Conservation (phyloP, 2,797 vertebrate species). For the Cuculus canorus region DNA sequence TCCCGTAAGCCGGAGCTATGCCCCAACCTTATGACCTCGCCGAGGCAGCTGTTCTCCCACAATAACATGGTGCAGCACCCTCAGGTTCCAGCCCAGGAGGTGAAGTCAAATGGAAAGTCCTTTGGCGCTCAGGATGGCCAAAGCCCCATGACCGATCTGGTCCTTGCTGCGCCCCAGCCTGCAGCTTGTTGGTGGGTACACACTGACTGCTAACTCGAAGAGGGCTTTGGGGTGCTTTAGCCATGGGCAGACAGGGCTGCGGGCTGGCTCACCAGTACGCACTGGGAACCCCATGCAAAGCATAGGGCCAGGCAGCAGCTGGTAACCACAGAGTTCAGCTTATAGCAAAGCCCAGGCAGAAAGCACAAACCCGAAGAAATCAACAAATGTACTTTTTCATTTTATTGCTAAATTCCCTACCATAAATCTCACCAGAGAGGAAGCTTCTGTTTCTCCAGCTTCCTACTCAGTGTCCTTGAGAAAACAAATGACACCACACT, state of each 20-base stretch:
- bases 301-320: fast-evolving
- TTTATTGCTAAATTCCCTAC: conserved; percentile 42
- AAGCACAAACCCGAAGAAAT: neutral
- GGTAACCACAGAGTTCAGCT: neutral
- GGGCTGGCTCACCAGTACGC: fast-evolving
- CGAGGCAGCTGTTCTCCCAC: fast-evolving
- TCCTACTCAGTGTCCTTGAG: conserved; percentile 70
- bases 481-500: conserved; percentile 49
- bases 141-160: neutral
- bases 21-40: neutral
- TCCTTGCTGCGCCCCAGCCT: fast-evolving
- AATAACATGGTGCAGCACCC: fast-evolving
- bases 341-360: neutral
- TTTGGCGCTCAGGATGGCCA: neutral
- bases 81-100: neutral
- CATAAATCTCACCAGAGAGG: conserved; percentile 61
- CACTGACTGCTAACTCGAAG: neutral
- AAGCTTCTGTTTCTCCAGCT: conserved; percentile 69
- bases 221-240: neutral
- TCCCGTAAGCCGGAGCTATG: fast-evolving
- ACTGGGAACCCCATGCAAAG: fast-evolving
- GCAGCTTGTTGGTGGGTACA: neutral
- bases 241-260: fast-evolving
- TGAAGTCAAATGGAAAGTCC: fast-evolving
- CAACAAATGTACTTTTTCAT: neutral